These are phyloP conservation scores for Calameuta pallipes DNA, from an alignment of 2,888 invertebrate genomes.

Conservation along the genomic window DNA sequence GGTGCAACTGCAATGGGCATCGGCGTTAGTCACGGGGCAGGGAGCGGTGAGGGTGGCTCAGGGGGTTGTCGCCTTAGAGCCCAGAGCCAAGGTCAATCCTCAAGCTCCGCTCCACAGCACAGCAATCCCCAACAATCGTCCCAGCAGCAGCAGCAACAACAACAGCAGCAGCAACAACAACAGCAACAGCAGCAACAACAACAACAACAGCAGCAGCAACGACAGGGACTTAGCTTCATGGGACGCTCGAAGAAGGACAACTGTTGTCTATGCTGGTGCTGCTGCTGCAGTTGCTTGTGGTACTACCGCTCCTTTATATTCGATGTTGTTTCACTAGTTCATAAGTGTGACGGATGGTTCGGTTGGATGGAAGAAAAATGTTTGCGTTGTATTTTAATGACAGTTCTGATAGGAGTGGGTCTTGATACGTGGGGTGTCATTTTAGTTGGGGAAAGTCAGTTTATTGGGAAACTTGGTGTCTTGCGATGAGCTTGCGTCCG, in stretches of 20 bases:
- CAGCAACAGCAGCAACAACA: constrained; percentile 55
- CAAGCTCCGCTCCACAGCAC: constrained; percentile 49
- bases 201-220: constrained; percentile 46
- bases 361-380: too few relatives aligned
- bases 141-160: constrained; percentile 42
- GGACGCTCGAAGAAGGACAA: constrained; percentile 70
- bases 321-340: background rate
- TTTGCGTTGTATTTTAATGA: too few relatives aligned
- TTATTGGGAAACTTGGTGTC: too few relatives aligned
- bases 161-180: constrained; percentile 35
- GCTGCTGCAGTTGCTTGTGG: constrained; percentile 73
- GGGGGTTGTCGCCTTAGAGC: constrained; percentile 60
- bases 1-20: constrained; percentile 64
- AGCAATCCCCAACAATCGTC: constrained; percentile 42
- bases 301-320: constrained; percentile 56
- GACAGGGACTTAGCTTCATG: constrained; percentile 68
- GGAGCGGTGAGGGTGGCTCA: constrained; percentile 58
- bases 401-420: too few relatives aligned
- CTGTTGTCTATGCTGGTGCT: constrained; percentile 74
- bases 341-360: background rate
- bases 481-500: too few relatives aligned
- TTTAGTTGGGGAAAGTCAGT: too few relatives aligned
- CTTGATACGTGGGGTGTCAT: too few relatives aligned
- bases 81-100: constrained; percentile 56
- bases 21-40: constrained; percentile 62